phyloP scores from a whole-genome alignment of 2,113 vertebrate genomes.

The Leucosticte australis region DNA sequence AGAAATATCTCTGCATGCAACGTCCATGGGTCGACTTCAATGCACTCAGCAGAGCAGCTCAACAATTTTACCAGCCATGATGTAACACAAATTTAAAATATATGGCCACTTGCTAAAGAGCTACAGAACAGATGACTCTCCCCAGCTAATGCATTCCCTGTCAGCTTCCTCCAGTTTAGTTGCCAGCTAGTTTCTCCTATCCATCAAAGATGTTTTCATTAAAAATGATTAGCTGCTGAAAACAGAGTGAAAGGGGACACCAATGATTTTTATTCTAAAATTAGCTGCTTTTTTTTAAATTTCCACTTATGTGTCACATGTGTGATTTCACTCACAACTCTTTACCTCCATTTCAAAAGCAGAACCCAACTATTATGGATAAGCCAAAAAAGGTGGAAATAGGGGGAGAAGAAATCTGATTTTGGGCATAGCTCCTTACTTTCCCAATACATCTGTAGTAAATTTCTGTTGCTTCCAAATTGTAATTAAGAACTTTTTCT shows the following conservation, averaged over 20 bases:
- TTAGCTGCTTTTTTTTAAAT: background rate
- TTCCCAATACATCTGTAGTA: background rate
- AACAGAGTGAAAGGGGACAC: background rate
- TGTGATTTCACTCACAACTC: background rate
- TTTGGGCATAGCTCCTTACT: background rate
- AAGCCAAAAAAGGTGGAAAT: background rate
- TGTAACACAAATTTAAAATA: background rate
- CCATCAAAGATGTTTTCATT: background rate
- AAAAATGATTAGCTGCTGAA: slow-evolving; percentile 29
- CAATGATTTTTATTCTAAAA: background rate
- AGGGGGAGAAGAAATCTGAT: background rate
- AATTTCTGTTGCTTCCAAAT: background rate
- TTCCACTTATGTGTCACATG: background rate
- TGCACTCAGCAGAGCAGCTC: background rate
- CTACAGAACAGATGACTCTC: background rate
- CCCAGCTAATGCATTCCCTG: background rate
- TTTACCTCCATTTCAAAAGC: background rate
- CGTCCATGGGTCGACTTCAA: accelerated
- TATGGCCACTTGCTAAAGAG: background rate
- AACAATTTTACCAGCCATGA: background rate
- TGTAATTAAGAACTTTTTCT: background rate
- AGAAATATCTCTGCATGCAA: background rate
- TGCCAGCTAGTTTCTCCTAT: background rate
- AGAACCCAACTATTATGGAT: background rate
- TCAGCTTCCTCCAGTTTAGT: background rate